Conservation (phyloP, 92 coral and sea anemone genomes). For the Pocillopora meandrina region DNA sequence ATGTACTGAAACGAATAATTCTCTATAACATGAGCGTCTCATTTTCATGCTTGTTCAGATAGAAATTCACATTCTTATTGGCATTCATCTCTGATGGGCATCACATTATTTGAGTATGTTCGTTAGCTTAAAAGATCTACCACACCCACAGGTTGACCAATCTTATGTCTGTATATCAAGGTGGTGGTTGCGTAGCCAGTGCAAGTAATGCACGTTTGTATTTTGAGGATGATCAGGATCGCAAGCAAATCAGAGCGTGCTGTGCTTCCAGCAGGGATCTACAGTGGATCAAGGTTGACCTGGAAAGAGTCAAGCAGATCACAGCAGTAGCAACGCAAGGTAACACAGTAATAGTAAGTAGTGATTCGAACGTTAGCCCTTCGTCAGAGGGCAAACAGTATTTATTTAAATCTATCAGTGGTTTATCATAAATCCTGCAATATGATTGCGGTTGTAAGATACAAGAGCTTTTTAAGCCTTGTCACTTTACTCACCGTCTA, state of each 20-base stretch:
- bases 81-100: too few species aligned
- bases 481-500: too few species aligned
- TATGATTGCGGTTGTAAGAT: too few species aligned
- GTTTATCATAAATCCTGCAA: too few species aligned
- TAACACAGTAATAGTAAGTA: not conserved
- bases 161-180: constrained; percentile 11
- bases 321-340: constrained; percentile 95
- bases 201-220: constrained; percentile 82
- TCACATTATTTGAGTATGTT: not conserved
- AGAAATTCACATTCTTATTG: too few species aligned
- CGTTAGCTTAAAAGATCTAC: not conserved
- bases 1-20: too few species aligned
- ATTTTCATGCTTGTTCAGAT: too few species aligned
- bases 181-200: constrained; percentile 63
- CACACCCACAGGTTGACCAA: not conserved
- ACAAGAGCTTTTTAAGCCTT: too few species aligned
- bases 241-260: constrained; percentile 74
- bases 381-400: too few species aligned
- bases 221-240: constrained; percentile 58
- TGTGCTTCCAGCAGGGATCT: constrained; percentile 71
- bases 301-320: constrained; percentile 65
- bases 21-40: too few species aligned
- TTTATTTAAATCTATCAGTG: too few species aligned
- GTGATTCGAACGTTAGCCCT: too few species aligned
- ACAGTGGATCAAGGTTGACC: constrained; percentile 77